Evolutionary conservation across 2,888 invertebrate genomes (phyloP).

Genomic region (Nomada flava): DNA sequence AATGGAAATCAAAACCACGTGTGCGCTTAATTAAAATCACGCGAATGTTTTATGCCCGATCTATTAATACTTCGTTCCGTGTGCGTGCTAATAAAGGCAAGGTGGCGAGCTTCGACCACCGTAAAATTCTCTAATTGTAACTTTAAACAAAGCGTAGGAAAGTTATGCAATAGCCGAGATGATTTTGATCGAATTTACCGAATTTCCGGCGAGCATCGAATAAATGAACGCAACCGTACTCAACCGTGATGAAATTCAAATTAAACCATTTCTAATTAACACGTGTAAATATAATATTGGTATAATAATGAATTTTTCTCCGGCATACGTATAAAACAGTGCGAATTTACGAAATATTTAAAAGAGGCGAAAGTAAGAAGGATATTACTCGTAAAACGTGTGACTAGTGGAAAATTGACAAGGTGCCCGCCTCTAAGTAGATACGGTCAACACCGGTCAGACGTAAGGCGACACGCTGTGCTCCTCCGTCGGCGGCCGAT

Average conservation of each 20-base stretch:
- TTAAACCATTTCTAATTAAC: not conserved
- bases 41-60: conserved; percentile 27
- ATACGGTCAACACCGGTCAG: conserved; percentile 64
- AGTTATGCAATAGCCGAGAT: not conserved
- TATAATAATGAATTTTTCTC: not conserved
- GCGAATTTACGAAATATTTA: not conserved
- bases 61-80: conserved; percentile 22
- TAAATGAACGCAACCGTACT: not conserved
- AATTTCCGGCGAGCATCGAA: not conserved
- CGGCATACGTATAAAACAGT: not conserved
- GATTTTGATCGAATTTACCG: not conserved
- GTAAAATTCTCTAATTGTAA: not conserved
- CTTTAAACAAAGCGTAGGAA: not conserved
- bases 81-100: conserved; percentile 5
- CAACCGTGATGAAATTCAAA: not conserved
- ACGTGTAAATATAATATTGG: not conserved
- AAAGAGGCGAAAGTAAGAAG: not conserved
- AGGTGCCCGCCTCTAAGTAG: conserved; percentile 66
- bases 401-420: not conserved
- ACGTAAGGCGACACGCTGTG: conserved; percentile 51
- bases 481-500: conserved; percentile 67
- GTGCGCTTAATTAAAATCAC: conserved; percentile 47
- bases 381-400: not conserved
- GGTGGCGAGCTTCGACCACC: not conserved
- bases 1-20: conserved; percentile 54